phyloP scores from a whole-genome alignment of 2,888 invertebrate species.

The Aphidoletes aphidimyza region DNA sequence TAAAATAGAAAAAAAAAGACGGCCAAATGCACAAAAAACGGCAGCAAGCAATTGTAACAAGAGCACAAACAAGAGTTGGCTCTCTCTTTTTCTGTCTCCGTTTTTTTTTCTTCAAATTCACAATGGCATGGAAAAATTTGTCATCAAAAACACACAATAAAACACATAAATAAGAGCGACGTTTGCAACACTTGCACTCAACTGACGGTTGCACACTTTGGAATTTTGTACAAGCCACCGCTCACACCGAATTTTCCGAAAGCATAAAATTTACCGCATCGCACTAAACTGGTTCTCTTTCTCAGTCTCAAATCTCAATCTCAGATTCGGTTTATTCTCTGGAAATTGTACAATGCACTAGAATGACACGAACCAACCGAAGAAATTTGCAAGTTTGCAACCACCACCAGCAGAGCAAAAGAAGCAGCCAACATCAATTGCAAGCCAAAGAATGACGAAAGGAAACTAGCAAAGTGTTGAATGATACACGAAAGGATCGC shows the following conservation, averaged over 20 bases:
- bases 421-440: conserved; percentile 22
- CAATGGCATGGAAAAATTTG: conserved; percentile 46
- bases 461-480: conserved; percentile 25
- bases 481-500: conserved; percentile 39
- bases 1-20: conserved; percentile 28
- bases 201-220: conserved; percentile 47
- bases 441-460: conserved; percentile 14
- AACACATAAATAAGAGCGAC: conserved; percentile 37
- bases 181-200: conserved; percentile 42
- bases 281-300: too few species aligned
- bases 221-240: not conserved
- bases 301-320: too few species aligned
- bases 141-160: conserved; percentile 48
- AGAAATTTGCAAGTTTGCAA: conserved; percentile 22
- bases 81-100: not conserved
- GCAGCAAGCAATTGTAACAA: not conserved
- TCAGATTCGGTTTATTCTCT: not conserved
- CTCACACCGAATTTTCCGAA: not conserved
- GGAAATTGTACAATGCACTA: conserved; percentile 28
- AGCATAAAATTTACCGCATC: too few species aligned
- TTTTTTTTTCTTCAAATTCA: not conserved
- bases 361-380: not conserved
- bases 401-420: not conserved
- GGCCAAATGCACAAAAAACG: not conserved
- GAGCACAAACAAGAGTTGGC: not conserved